Conservation (phyloP, 2,113 vertebrate genomes). For the Speoplatyrhinus poulsoni region DNA sequence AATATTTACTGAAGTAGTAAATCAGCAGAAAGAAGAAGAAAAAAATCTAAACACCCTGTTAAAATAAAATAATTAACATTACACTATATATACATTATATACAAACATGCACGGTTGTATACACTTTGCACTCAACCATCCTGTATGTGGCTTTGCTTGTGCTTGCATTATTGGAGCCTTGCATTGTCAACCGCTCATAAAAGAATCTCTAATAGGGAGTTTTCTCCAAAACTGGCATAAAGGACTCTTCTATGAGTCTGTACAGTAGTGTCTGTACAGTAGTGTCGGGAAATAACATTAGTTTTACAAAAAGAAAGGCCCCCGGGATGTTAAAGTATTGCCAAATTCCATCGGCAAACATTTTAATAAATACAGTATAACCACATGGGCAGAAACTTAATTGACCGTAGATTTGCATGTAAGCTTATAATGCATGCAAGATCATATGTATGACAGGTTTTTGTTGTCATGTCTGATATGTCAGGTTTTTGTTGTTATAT, state of each 20-base stretch:
- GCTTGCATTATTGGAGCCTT: constrained; percentile 62
- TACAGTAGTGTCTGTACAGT: not conserved
- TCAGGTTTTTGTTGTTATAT: too few species aligned
- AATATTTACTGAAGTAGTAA: constrained; percentile 38
- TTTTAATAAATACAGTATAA: too few species aligned
- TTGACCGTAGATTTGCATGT: not conserved
- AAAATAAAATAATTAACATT: constrained; percentile 61
- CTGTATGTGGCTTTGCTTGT: constrained; percentile 69
- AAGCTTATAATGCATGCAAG: too few species aligned
- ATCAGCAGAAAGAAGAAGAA: constrained; percentile 26
- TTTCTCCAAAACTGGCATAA: not conserved
- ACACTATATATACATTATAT: constrained; percentile 68
- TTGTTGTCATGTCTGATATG: too few species aligned
- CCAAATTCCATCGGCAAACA: too few species aligned
- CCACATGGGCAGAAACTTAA: not conserved
- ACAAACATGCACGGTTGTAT: constrained; percentile 61
- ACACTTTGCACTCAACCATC: constrained; percentile 57
- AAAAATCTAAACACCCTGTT: constrained; percentile 61
- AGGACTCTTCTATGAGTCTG: not conserved
- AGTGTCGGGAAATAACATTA: too few species aligned
- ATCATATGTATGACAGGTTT: not conserved
- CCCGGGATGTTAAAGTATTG: too few species aligned
- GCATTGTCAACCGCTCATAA: constrained; percentile 51
- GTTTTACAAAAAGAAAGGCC: too few species aligned
- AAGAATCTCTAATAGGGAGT: constrained; percentile 38